Conservation (phyloP, 2,113 vertebrate species). For the Eleginops maclovinus region DNA sequence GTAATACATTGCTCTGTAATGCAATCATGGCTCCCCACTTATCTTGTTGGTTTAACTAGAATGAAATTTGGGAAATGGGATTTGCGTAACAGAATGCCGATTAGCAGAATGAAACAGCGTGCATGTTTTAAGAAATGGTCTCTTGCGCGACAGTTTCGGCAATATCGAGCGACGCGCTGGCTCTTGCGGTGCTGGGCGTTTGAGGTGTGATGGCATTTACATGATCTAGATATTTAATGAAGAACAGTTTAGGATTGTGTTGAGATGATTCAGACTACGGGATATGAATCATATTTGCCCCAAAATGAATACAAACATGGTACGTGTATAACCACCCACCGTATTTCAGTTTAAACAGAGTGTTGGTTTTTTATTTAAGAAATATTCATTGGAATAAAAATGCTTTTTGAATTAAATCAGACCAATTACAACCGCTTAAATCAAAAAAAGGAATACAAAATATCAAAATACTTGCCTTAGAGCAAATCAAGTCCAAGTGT, state of each 20-base stretch:
- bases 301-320: neutral
- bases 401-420: too few relatives aligned
- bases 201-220: neutral
- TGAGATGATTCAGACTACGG: neutral
- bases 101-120: slow-evolving; percentile 42
- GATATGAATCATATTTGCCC: neutral
- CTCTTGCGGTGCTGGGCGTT: neutral
- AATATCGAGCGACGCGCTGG: neutral
- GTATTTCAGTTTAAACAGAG: neutral
- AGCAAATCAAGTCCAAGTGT: slow-evolving; percentile 39
- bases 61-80: slow-evolving; percentile 48
- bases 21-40: slow-evolving; percentile 35
- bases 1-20: slow-evolving; percentile 23
- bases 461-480: slow-evolving; percentile 1
- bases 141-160: neutral
- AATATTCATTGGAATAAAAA: too few relatives aligned
- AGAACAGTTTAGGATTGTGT: neutral
- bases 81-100: slow-evolving; percentile 31
- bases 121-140: slow-evolving; percentile 27
- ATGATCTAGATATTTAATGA: neutral
- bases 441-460: too few relatives aligned
- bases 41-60: slow-evolving; percentile 46
- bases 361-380: neutral
- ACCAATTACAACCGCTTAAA: too few relatives aligned
- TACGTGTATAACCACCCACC: neutral